Evolutionary conservation across 2,888 invertebrate species (phyloP).

Genomic region (Isotomurus palustris): DNA sequence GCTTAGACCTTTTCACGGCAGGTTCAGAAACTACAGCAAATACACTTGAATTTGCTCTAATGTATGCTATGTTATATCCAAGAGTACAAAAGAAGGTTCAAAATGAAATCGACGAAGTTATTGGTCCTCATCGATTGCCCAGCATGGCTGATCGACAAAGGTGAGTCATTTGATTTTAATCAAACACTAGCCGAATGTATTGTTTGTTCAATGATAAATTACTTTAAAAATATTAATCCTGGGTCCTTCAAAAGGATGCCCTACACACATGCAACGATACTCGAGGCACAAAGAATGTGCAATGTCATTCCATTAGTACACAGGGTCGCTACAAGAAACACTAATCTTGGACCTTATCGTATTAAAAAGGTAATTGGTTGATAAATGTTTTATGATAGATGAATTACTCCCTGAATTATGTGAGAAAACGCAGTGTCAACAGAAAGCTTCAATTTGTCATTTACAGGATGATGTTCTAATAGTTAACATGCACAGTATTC

Average conservation of each 20-base stretch:
- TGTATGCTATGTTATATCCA: constrained; percentile 37
- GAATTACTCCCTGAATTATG: neutral
- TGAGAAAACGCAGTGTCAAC: no score
- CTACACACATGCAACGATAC: constrained; percentile 37
- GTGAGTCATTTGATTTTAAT: neutral
- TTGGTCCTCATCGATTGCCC: constrained; percentile 32
- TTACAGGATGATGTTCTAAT: constrained; percentile 36
- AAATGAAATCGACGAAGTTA: constrained; percentile 37
- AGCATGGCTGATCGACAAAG: constrained; percentile 27
- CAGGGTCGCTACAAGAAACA: constrained; percentile 33
- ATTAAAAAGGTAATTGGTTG: constrained; percentile 27
- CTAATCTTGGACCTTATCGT: constrained; percentile 29
- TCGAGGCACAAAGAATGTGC: constrained; percentile 38
- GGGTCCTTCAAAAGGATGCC: constrained; percentile 29
- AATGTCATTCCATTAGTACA: constrained; percentile 42
- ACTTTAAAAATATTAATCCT: neutral
- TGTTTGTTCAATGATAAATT: no score
- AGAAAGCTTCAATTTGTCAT: neutral
- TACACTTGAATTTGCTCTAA: constrained; percentile 39
- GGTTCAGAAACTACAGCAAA: constrained; percentile 39
- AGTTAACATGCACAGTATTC: constrained; percentile 37
- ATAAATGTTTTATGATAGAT: neutral
- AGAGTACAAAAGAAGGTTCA: constrained; percentile 31
- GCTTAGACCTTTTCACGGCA: constrained; percentile 41
- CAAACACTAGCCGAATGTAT: neutral